Conservation (phyloP, 2,113 vertebrate species). For the Mobula birostris region DNA sequence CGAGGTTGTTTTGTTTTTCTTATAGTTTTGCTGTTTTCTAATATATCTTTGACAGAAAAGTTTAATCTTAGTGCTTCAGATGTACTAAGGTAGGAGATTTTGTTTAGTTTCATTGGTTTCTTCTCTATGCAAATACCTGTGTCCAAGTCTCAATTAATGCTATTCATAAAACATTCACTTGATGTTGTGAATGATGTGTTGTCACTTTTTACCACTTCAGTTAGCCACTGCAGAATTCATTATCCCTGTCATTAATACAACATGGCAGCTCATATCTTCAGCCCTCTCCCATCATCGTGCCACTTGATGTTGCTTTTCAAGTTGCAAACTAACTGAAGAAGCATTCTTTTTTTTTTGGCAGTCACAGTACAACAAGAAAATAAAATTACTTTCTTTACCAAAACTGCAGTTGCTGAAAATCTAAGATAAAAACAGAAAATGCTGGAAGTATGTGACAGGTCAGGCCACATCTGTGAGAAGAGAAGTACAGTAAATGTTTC, state of each 20-base stretch:
- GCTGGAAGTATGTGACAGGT: no score
- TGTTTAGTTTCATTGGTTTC: background rate
- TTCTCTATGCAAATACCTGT: background rate
- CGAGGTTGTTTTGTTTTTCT: conserved; percentile 55
- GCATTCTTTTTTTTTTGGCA: background rate
- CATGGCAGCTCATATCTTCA: background rate
- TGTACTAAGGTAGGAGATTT: background rate
- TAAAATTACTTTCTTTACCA: no score
- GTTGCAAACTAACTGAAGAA: background rate
- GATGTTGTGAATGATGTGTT: background rate
- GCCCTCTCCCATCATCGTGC: background rate
- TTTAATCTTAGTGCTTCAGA: background rate
- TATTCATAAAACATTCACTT: background rate
- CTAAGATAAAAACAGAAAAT: no score
- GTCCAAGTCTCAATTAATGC: background rate
- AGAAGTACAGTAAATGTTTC: no score
- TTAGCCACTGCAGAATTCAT: background rate
- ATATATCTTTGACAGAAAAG: background rate
- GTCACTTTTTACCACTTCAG: background rate
- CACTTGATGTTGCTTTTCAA: background rate
- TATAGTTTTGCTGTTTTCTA: background rate
- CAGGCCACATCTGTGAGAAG: no score
- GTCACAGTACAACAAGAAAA: background rate
- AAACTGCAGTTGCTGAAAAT: no score
- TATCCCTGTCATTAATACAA: background rate